Evolutionary conservation across 2,113 vertebrate genomes (phyloP).

Genomic region (Colius striatus): DNA sequence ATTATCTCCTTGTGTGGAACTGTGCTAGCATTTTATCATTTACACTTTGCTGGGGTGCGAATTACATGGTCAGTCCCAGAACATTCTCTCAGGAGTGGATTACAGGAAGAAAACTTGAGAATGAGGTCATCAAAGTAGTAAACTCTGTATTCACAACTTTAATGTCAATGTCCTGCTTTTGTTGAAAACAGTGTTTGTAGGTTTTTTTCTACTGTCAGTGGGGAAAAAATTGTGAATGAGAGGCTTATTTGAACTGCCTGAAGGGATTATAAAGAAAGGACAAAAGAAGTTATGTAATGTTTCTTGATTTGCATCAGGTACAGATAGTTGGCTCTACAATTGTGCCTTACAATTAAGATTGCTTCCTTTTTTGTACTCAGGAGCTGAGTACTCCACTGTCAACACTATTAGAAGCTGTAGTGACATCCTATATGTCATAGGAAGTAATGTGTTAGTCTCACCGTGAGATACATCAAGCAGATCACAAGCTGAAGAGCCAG

Average conservation of each 20-base stretch:
- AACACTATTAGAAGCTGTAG: neutral
- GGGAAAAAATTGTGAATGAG: neutral
- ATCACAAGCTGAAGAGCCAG: neutral
- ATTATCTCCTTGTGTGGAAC: slow-evolving; percentile 15
- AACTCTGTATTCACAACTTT: neutral
- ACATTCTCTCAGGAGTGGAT: neutral
- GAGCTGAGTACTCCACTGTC: neutral
- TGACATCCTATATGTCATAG: neutral
- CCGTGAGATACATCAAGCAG: neutral
- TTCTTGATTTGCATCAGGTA: neutral
- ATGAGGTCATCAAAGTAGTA: neutral
- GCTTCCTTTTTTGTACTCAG: neutral
- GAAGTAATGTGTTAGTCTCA: neutral
- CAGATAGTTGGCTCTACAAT: neutral
- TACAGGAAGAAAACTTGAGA: neutral
- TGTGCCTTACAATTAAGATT: neutral
- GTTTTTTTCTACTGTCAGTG: neutral
- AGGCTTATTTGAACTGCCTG: neutral
- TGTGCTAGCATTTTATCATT: neutral
- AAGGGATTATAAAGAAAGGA: neutral
- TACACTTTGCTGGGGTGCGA: slow-evolving; percentile 16
- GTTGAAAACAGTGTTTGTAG: neutral
- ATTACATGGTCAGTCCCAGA: neutral
- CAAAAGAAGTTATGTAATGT: neutral
- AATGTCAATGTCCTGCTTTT: neutral